A percentile compares a stretch with the other conserved stretches of the same genome.
These are phyloP conservation scores for Trilocha varians DNA, from an alignment of 2,888 invertebrate genomes.

Conservation along the genomic window DNA sequence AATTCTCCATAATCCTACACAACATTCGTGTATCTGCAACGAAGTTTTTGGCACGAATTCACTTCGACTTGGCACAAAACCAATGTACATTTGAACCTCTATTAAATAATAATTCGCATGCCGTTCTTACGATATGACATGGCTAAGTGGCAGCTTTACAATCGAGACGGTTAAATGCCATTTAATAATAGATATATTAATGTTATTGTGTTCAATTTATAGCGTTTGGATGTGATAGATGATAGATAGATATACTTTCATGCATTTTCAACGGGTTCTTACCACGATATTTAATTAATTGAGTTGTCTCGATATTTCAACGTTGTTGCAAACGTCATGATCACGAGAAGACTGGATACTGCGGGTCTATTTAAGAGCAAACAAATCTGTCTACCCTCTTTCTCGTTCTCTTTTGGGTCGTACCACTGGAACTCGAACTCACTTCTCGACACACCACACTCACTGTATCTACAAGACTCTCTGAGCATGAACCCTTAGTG, in stretches of 20 bases:
- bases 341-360: no score
- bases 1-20: constrained; percentile 10
- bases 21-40: constrained; percentile 38
- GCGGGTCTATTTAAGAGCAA: no score
- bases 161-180: not conserved
- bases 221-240: not conserved
- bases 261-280: no score
- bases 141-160: not conserved
- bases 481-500: no score
- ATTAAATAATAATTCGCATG: constrained; percentile 41
- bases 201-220: not conserved
- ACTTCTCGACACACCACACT: no score
- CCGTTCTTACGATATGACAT: constrained; percentile 11
- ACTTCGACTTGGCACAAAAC: constrained; percentile 30
- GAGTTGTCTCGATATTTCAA: no score
- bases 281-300: no score
- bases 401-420: no score
- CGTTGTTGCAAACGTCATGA: no score
- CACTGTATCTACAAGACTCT: no score
- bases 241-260: not conserved
- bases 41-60: constrained; percentile 41
- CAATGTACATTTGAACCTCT: constrained; percentile 43
- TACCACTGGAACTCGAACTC: no score
- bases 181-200: not conserved
- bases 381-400: no score